Evolutionary conservation across 2,797 vertebrate genomes (phyloP).

Genomic region (Notoglanidium macrostoma): DNA sequence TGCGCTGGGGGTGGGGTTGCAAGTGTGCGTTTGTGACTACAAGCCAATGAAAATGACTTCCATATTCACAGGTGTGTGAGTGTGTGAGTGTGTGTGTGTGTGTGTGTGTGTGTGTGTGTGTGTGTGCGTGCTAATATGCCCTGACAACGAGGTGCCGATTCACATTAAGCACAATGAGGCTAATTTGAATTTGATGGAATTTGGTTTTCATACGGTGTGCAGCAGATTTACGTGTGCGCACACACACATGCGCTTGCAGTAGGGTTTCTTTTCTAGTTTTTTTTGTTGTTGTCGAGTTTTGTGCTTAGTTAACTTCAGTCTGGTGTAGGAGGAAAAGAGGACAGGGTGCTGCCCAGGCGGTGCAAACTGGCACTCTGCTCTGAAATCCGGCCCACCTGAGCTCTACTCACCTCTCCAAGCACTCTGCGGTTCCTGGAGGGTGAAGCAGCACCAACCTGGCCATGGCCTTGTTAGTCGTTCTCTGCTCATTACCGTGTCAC

Average conservation of each 20-base stretch:
- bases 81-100: not conserved
- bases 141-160: constrained; percentile 19
- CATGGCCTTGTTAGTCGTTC: constrained; percentile 46
- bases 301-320: constrained; percentile 3
- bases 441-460: constrained; percentile 69
- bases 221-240: constrained; percentile 3
- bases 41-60: constrained; percentile 23
- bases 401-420: not conserved
- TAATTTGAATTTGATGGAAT: constrained; percentile 32
- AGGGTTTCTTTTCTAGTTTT: not conserved
- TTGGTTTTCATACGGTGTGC: constrained; percentile 33
- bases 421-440: constrained; percentile 61
- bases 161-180: constrained; percentile 26
- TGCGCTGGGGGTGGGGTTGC: constrained; percentile 6
- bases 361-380: not conserved
- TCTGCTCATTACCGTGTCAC: constrained; percentile 43
- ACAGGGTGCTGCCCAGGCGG: constrained; percentile 14
- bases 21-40: constrained; percentile 9
- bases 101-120: constrained; percentile 19
- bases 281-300: not conserved
- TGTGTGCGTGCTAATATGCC: not conserved
- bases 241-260: not conserved
- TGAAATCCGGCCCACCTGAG: not conserved
- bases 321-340: constrained; percentile 63
- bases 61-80: constrained; percentile 25